Evolutionary conservation across 2,888 invertebrate species (phyloP).

Genomic region (Bombyx huttoni): DNA sequence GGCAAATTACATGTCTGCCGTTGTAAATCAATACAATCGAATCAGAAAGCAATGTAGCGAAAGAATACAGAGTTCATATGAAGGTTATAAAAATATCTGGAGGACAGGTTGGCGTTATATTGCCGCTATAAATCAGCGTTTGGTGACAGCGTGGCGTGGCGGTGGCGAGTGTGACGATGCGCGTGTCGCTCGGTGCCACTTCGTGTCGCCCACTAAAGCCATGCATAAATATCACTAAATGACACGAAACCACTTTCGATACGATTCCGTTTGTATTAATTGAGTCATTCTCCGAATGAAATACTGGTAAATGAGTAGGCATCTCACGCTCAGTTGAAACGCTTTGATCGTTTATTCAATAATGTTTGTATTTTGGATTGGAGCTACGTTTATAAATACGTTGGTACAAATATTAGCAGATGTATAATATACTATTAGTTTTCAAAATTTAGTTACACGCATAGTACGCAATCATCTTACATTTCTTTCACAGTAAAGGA

Average conservation of each 20-base stretch:
- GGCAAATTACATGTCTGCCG: background rate
- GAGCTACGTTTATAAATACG: background rate
- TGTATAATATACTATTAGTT: too few species aligned
- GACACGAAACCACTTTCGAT: constrained; percentile 2
- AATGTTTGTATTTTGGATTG: background rate
- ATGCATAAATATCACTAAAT: constrained; percentile 39
- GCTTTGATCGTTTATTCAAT: background rate
- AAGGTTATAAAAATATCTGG: constrained; percentile 64
- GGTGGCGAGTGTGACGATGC: constrained; percentile 21
- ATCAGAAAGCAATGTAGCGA: constrained; percentile 35
- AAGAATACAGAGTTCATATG: constrained; percentile 36
- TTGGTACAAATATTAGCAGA: too few species aligned
- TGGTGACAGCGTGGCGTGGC: constrained; percentile 38
- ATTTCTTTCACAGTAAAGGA: too few species aligned
- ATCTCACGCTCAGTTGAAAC: constrained; percentile 10
- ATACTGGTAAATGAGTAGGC: constrained; percentile 11
- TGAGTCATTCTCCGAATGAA: constrained; percentile 15
- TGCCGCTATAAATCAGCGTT: constrained; percentile 63
- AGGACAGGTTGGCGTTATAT: constrained; percentile 65
- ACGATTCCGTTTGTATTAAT: constrained; percentile 11
- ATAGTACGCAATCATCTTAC: too few species aligned
- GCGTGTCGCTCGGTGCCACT: constrained; percentile 25
- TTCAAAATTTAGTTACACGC: too few species aligned
- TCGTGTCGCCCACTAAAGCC: constrained; percentile 33
- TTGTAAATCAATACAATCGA: constrained; percentile 10